phyloP scores from a whole-genome alignment of 2,797 vertebrate species.

The Pseudomugil tenellus region DNA sequence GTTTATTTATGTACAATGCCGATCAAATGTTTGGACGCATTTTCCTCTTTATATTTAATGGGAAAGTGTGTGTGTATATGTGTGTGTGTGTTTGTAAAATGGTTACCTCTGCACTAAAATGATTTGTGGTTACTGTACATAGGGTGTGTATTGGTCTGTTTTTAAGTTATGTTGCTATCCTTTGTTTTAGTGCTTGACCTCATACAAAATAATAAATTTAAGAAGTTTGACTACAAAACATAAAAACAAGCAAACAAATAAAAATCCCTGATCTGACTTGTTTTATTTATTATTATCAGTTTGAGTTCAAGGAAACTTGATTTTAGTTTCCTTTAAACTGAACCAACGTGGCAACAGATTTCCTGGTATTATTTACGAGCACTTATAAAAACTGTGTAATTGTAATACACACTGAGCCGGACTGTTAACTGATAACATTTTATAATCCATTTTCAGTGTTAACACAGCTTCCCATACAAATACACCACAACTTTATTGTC shows the following conservation, averaged over 20 bases:
- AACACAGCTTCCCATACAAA: neutral
- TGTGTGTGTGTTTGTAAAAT: neutral
- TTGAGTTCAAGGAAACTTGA: neutral
- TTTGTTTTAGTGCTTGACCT: neutral
- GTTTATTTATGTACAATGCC: too few species aligned
- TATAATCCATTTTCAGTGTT: neutral
- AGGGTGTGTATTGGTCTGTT: neutral
- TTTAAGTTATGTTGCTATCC: neutral
- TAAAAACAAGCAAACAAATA: neutral
- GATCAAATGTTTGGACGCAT: too few species aligned
- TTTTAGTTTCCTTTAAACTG: neutral
- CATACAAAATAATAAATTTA: neutral
- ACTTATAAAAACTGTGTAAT: neutral
- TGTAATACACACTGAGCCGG: neutral
- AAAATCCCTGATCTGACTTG: constrained; percentile 2
- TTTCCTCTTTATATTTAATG: too few species aligned
- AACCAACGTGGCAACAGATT: neutral
- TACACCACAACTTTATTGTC: neutral
- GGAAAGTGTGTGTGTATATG: constrained; percentile 2
- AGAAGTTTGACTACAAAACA: neutral
- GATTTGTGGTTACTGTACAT: neutral
- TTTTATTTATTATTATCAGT: constrained; percentile 14
- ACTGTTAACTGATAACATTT: neutral
- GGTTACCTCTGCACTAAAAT: neutral
- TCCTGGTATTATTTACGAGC: neutral